Base-by-base conservation (phyloP, 2,888 invertebrate species). In the Eristalis arbustorum region DNA sequence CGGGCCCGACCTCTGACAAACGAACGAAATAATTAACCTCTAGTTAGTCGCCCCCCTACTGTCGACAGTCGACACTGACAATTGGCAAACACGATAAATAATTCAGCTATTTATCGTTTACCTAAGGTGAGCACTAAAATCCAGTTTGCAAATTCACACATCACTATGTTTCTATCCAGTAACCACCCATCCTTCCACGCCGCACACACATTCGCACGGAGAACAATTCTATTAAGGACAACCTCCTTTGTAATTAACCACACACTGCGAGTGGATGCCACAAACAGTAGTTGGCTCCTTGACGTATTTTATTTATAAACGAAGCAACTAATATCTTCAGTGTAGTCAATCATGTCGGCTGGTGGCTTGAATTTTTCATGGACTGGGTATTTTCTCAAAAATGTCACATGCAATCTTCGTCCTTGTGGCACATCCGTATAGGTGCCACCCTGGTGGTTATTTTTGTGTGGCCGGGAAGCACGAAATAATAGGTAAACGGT, bases 381-480 rank as follows among this genome's bases (percentile, higher is more conserved):
- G 31, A 40, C 66, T 71, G 63, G n/a, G 73, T 28, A 69, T 78
- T 74, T 68, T 49, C 49, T 72, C 57, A 63, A 68, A 84, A 76
- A 81, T 84, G 84, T 81, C 84, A 81, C 76, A 84, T 80, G 72
- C 84, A 81, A 80, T 67, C 57, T 61, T 61, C 28, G 14, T 25
- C 14, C 14, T 61, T 4, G 13, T 10, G 13, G 3, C 42, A 42
- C 42, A 18, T 18, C 18, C 42, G 42, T n/a, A 13, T n/a, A 18
- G 42, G 13, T 42, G 42, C 42, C 40, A 14, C n/a, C 42, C 14
- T n/a, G 14, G 14, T 42, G 14, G 4, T 14, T 42, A 14, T 18
- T 49, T 18, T 49, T 18, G 49, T 5, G 49, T 2, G 59, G 59
- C 13, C 34, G 56, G n/a, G 71, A 61, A 68, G 73, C 1, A 57